Evolutionary conservation across 1,140 invertebrate species (phyloP), one percentile per base, ranked within the genome.

Genomic region (Artemia franciscana): DNA sequence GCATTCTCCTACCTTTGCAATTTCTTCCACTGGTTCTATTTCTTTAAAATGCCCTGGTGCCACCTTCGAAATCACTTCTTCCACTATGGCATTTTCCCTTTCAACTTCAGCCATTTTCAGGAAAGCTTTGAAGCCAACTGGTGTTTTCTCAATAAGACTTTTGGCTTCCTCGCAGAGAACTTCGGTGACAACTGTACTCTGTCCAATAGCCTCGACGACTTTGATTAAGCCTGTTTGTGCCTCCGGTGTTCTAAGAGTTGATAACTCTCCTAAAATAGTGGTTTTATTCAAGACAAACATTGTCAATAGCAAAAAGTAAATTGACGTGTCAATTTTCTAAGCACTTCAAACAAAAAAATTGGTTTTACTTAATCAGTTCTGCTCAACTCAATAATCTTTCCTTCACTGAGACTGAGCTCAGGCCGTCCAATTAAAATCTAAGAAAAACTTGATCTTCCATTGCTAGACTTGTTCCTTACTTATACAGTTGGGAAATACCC

Each of bases 71-170:
- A 62, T 58, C 24, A 61, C 30, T 24, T 64, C 63, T 27, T 64
- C 60, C 12, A 90, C 84, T 3, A 82, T 83, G 15, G 82, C 80
- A 70, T 86, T 80, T 67, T 84, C 81, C 57, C 84, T 73, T 1
- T 2, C 39, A 12, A 18, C 12, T 69, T 87, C 83, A 5, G 88
- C 80, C 84, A 89, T 87, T 68, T 80, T 82, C 74, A 88, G 83
- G 68, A 88, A 86, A 5, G 86, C 60, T 26, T 64, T 61, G 18
- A 64, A 25, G n/a, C 63, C 63, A 24, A 64, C 21, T 9, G 60
- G 63, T 23, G 57, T 26, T n/a, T 58, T 24, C 7, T 56, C 26
- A 24, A 63, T 39, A 21, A 68, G 30, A 9, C 64, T 62, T 7
- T 65, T 58, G 21, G 64, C 65, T 30, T 68, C 67, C 30, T 66